Evolutionary conservation across 2,888 invertebrate species (phyloP), one percentile per base, ranked within the genome.

Genomic region (Lordiphosa andalusiaca): DNA sequence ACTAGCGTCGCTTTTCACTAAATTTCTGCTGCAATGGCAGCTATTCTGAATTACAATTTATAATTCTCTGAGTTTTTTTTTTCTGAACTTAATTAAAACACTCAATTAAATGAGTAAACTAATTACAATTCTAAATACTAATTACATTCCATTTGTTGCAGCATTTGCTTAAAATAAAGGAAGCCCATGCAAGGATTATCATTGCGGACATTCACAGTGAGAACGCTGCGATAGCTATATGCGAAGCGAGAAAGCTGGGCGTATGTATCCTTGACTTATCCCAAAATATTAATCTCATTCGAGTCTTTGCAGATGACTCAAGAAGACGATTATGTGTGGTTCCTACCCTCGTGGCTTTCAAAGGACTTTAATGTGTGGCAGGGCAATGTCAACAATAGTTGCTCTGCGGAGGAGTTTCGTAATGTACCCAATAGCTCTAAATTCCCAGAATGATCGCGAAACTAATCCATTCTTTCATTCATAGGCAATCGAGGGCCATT

Each of bases 291-390:
- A 19, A 9, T 46, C 37, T 13, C 10, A 48, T 48, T 19, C 6
- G 6, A 13, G 12, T 13, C 90, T 76, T 91, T 92, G 64, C 91
- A 93, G 64, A 95, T 95, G 92, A 92, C 93, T 19, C 93, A 93
- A 0, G 86, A 88, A 44, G 89, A 94, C 71, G 95, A 95, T 37
- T 95, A 94, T 88, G 94, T 95, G 2, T 97, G 97, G 97, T 95
- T 97, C 85, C 90, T 97, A 55, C 96, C 97, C 0, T 91, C 92
- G 35, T 94, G 95, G 93, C 90, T 94, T 16, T 91, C 91, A 6
- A 86, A 90, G 2, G 89, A 91, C 65, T 94, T 94, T 93, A 92
- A 91, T 82, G 90, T 93, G 69, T 92, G 92, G 0, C 91, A 92
- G 62, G 87, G 86, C 21, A 67, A 53, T 25, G 58, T 61, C 0